These are phyloP conservation scores for Strigamia crassipes DNA, from an alignment of 2,888 invertebrate species.

Conservation along the genomic window DNA sequence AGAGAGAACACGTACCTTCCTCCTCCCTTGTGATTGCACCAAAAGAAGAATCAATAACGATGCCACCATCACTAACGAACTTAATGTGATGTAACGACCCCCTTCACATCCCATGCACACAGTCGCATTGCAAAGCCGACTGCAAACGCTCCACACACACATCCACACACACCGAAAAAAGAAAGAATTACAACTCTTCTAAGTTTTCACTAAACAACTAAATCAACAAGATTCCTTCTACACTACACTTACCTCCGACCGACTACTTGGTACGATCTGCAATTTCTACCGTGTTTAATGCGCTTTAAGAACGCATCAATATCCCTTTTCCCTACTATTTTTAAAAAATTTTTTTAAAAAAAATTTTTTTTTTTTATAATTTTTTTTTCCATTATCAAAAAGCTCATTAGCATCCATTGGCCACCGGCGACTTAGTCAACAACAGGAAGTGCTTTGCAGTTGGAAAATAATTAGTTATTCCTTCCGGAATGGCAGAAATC, in stretches of 20 bases:
- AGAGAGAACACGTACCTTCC: slow-evolving; percentile 34
- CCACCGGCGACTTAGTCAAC: background rate
- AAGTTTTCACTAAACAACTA: background rate
- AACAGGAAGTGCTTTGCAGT: slow-evolving; percentile 1
- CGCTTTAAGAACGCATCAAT: too few species aligned
- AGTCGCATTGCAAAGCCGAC: slow-evolving; percentile 18
- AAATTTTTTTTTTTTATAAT: background rate
- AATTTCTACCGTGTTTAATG: background rate
- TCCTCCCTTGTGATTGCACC: slow-evolving; percentile 33
- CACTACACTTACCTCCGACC: background rate
- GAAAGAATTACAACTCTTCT: background rate
- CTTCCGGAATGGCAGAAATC: background rate
- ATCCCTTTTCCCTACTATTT: too few species aligned
- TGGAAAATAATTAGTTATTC: background rate
- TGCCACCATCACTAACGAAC: slow-evolving; percentile 34
- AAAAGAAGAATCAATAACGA: slow-evolving; percentile 32
- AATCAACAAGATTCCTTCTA: background rate
- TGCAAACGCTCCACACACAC: background rate
- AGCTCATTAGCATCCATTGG: background rate
- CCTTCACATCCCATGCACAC: slow-evolving; percentile 29
- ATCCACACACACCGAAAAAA: background rate
- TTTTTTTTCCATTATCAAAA: background rate
- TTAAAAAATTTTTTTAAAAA: too few species aligned
- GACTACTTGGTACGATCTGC: background rate
- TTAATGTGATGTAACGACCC: slow-evolving; percentile 34